These are phyloP conservation scores for Rhingia campestris DNA, from an alignment of 2,888 invertebrate species.

Conservation along the genomic window DNA sequence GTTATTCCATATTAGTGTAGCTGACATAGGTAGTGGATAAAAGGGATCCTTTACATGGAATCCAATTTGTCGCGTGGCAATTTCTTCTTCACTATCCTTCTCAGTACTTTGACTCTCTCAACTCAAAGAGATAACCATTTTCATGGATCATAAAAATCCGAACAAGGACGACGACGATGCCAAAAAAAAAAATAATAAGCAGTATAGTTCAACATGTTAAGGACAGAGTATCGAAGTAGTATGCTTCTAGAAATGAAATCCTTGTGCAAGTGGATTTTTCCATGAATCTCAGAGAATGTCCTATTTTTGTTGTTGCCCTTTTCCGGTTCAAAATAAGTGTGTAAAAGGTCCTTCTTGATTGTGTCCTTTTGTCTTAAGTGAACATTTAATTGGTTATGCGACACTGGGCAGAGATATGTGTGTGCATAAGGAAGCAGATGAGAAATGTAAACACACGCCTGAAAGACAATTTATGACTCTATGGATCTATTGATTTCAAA, in stretches of 20 bases:
- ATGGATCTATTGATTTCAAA: conserved; percentile 31
- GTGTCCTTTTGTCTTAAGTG: conserved; percentile 54
- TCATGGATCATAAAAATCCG: conserved; percentile 73
- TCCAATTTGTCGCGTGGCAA: conserved; percentile 74
- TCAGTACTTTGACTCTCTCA: conserved; percentile 21
- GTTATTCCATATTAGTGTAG: conserved; percentile 58
- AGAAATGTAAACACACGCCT: conserved; percentile 30
- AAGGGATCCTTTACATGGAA: conserved; percentile 55
- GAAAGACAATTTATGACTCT: conserved; percentile 49
- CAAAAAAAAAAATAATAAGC: conserved; percentile 44
- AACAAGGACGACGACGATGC: conserved; percentile 56
- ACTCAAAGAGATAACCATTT: conserved; percentile 69
- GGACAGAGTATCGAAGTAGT: not conserved
- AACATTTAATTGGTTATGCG: conserved; percentile 65
- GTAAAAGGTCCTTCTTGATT: conserved; percentile 34
- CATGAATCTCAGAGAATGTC: conserved; percentile 35
- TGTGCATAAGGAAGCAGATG: conserved; percentile 20
- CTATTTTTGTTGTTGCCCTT: conserved; percentile 22
- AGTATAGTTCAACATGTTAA: conserved; percentile 46
- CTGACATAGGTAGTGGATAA: conserved; percentile 50
- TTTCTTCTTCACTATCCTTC: conserved; percentile 49
- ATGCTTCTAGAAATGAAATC: conserved; percentile 2
- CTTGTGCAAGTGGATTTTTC: conserved; percentile 42
- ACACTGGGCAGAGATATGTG: conserved; percentile 29
- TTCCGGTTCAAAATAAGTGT: conserved; percentile 16